Evolutionary conservation across 2,797 vertebrate species (phyloP), one percentile per base, ranked within the genome.

Genomic region (Lagocephalus sceleratus): DNA sequence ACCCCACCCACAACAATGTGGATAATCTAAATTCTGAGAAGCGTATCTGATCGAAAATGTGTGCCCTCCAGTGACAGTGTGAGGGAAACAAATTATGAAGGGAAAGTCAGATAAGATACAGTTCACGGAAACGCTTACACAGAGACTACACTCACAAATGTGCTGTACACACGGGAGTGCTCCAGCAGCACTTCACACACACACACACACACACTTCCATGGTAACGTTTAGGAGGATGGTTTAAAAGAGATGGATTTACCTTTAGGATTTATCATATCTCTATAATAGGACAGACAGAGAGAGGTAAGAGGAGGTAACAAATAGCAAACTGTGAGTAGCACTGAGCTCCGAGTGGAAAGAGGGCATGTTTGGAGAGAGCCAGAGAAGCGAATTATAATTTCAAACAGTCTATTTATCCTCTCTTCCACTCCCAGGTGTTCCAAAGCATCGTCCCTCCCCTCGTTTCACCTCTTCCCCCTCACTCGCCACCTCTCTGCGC

Each of bases 371-470:
- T 58, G 53, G n/a, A 51, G 42, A 44, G 19, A 44, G 42, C 19
- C 42, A 44, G 60, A 63, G 60, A 73, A 51, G 50, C 60, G 60
- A 75, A 75, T 83, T 78, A 82, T 72, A 54, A 81, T 78, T 83
- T 84, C 70, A 82, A 77, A 77, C 62, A 76, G 53, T 35, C 48
- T 62, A 51, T 55, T 54, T 58, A 51, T 45, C 17, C 46, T 29
- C 26, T 35, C n/a, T 23, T 23, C 23, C 9, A 14, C 47, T 49
- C 47, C n/a, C 17, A 19, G 40, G 0, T 21, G 41, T 20, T 26
- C 20, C 20, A 35, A 35, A 25, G 40, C 35, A 43, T 19, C 19
- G 20, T 26, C 16, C 5, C 3, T 45, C 26, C 20, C 40, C 50
- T 6, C 22, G 19, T 16, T 19, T 5, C 38, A 47, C 53, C 22